Evolutionary conservation across 2,888 invertebrate species (phyloP).

Genomic region (Smittia sp.): DNA sequence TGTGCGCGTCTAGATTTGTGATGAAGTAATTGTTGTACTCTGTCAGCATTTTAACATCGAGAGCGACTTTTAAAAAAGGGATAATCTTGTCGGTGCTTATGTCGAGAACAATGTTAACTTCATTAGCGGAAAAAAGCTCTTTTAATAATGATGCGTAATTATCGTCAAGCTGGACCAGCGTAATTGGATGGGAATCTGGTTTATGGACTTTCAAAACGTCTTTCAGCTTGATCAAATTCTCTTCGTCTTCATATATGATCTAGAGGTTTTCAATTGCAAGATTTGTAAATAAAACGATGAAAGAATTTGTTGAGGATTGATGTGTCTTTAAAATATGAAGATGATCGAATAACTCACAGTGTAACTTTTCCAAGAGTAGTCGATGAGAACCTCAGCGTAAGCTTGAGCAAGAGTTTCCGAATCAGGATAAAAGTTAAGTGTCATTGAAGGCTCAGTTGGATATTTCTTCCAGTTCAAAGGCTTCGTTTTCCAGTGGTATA

Average conservation of each 20-base stretch:
- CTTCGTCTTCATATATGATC: constrained; percentile 31
- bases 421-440: constrained; percentile 65
- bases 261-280: no score
- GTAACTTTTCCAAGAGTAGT: constrained; percentile 70
- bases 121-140: constrained; percentile 63
- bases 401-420: constrained; percentile 61
- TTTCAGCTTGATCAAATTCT: constrained; percentile 67
- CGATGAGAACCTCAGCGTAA: constrained; percentile 64
- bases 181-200: constrained; percentile 58
- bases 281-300: no score
- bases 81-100: constrained; percentile 62
- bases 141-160: constrained; percentile 64
- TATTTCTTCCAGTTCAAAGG: background rate
- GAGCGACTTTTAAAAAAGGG: constrained; percentile 65
- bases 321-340: no score
- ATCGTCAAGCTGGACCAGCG: constrained; percentile 60
- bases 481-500: constrained; percentile 58
- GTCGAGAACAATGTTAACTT: constrained; percentile 68
- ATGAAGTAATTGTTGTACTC: constrained; percentile 60
- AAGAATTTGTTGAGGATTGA: no score
- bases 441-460: constrained; percentile 54
- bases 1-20: constrained; percentile 62
- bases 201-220: constrained; percentile 68
- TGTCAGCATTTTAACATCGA: constrained; percentile 70
- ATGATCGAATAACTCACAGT: constrained; percentile 73